Evolutionary conservation across 2,797 vertebrate species (phyloP).

Genomic region (Galaxias olidus): DNA sequence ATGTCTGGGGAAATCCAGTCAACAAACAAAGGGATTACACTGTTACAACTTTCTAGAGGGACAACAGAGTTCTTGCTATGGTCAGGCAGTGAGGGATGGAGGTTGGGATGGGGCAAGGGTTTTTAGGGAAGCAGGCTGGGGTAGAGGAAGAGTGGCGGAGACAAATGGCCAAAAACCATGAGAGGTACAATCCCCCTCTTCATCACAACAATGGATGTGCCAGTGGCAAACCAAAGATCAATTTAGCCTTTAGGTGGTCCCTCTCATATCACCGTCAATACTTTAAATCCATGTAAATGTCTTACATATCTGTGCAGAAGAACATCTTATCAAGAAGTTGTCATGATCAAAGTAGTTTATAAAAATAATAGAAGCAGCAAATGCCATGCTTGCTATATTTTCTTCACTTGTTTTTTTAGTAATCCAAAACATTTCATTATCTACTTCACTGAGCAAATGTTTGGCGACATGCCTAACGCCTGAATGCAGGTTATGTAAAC

Average conservation of each 20-base stretch:
- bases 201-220: slow-evolving; percentile 19
- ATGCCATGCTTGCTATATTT: neutral
- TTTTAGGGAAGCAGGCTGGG: slow-evolving; percentile 9
- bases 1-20: slow-evolving; percentile 15
- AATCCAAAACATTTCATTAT: slow-evolving; percentile 20
- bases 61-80: neutral
- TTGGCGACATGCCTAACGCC: slow-evolving; percentile 13
- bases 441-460: slow-evolving; percentile 18
- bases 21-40: slow-evolving; percentile 2
- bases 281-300: slow-evolving; percentile 22
- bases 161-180: slow-evolving; percentile 34
- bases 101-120: neutral
- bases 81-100: neutral
- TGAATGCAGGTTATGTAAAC: neutral
- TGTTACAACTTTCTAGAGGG: slow-evolving; percentile 12
- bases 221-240: slow-evolving; percentile 20
- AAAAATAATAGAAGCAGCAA: neutral
- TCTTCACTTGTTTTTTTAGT: slow-evolving; percentile 17
- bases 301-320: slow-evolving; percentile 8
- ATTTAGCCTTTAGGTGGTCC: slow-evolving; percentile 22
- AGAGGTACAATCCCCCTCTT: slow-evolving; percentile 30
- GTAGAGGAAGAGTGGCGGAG: slow-evolving; percentile 11
- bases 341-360: too few relatives aligned
- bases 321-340: neutral
- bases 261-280: slow-evolving; percentile 14